Conservation (phyloP, 2,113 vertebrate genomes). For the Hemibagrus wyckioides region DNA sequence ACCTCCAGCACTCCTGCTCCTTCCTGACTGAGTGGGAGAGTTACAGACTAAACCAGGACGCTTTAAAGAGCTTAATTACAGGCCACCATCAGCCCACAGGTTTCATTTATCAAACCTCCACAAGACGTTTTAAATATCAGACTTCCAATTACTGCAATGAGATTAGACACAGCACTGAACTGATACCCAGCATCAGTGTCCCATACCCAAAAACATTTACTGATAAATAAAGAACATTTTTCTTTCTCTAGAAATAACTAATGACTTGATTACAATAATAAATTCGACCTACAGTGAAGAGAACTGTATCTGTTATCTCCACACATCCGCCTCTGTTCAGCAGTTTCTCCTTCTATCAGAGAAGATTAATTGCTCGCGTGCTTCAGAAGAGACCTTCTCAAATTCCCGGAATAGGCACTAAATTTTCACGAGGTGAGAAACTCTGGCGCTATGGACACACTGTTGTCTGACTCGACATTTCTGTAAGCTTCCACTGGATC, state of each 20-base stretch:
- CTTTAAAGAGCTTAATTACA: slow-evolving; percentile 2
- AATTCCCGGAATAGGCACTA: neutral
- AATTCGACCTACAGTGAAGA: neutral
- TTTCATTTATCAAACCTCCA: neutral
- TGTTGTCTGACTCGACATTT: neutral
- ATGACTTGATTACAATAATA: neutral
- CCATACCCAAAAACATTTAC: no score
- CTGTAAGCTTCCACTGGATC: neutral
- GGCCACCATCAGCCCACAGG: neutral
- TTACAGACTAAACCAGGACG: neutral
- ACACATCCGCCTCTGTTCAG: neutral
- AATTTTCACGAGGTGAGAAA: neutral
- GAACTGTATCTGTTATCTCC: neutral
- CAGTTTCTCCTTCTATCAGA: neutral
- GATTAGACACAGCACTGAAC: neutral
- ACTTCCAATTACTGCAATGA: neutral
- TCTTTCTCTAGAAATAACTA: neutral
- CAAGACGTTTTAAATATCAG: neutral
- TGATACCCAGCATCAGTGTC: neutral
- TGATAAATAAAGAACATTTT: no score
- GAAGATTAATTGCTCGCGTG: neutral
- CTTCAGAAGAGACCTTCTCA: neutral
- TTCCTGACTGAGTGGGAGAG: neutral
- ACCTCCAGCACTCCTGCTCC: neutral
- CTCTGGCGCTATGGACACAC: neutral